Evolutionary conservation across 2,113 vertebrate species (phyloP).

Genomic region (Trichechus manatus): DNA sequence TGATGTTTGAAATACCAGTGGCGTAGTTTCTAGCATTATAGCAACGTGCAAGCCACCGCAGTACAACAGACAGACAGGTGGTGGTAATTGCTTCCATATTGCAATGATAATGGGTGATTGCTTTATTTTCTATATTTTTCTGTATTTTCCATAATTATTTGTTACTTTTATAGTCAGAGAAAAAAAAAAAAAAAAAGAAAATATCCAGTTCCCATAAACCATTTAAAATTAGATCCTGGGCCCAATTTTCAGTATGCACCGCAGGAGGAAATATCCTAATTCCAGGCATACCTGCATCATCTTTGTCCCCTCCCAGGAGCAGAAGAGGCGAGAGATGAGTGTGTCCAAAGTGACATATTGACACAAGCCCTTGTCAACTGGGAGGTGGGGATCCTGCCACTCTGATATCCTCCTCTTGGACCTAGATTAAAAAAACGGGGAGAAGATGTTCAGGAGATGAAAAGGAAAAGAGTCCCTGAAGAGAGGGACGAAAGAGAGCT

Average conservation of each 20-base stretch:
- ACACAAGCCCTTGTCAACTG: background rate
- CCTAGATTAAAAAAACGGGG: background rate
- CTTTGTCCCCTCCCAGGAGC: background rate
- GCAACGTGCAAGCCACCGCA: background rate
- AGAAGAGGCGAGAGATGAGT: background rate
- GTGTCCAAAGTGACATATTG: background rate
- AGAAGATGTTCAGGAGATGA: background rate
- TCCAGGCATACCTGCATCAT: rapidly evolving
- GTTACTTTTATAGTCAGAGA: background rate
- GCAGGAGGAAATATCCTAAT: background rate
- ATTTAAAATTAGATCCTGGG: background rate
- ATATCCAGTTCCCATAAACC: background rate
- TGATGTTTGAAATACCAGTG: too few relatives aligned
- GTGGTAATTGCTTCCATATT: background rate
- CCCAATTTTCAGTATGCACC: background rate
- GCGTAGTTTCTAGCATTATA: background rate
- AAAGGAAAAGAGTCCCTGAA: background rate
- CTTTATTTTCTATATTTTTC: conserved; percentile 1
- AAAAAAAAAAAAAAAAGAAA: background rate
- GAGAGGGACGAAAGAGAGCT: background rate
- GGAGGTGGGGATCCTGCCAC: too few relatives aligned
- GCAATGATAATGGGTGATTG: background rate
- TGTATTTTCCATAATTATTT: conserved; percentile 36
- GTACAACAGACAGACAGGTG: background rate
- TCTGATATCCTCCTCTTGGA: background rate